phyloP scores from a whole-genome alignment of 2,888 invertebrate genomes.

The Pseudococcus longispinus region DNA sequence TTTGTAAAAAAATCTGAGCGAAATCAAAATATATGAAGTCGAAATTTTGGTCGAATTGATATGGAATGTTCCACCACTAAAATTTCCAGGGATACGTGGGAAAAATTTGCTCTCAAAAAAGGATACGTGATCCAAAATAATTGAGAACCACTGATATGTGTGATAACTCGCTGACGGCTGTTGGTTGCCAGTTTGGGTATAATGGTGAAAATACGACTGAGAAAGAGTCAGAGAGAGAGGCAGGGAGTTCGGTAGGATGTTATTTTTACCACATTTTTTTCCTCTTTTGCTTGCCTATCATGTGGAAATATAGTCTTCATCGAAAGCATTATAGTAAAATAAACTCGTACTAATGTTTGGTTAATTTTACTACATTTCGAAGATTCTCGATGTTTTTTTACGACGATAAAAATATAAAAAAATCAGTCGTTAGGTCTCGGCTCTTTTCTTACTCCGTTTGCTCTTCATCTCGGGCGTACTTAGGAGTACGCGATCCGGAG shows the following conservation, averaged over 20 bases:
- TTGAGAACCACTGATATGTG: no score
- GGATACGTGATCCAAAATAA: no score
- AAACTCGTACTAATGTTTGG: constrained; percentile 11
- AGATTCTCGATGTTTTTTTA: not conserved
- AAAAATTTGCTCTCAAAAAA: no score
- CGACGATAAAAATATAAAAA: not conserved
- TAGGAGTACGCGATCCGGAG: not conserved
- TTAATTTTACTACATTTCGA: constrained; percentile 16
- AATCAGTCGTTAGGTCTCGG: not conserved
- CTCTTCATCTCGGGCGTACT: not conserved
- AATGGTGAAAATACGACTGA: not conserved
- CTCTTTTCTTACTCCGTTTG: not conserved
- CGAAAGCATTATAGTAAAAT: constrained; percentile 6
- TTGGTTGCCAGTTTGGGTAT: not conserved
- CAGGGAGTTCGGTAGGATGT: not conserved
- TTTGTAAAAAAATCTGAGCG: no score
- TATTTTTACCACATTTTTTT: not conserved
- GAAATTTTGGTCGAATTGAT: no score
- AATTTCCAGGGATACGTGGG: no score
- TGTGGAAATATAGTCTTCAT: not conserved
- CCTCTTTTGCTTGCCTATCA: not conserved
- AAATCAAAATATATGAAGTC: no score
- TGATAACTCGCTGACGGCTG: constrained; percentile 5
- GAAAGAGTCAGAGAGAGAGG: not conserved
- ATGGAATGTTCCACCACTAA: no score